A percentile compares a stretch with the other conserved stretches of the same genome.
phyloP scores from a whole-genome alignment of 2,113 vertebrate genomes.

The Benthochromis sp. region DNA sequence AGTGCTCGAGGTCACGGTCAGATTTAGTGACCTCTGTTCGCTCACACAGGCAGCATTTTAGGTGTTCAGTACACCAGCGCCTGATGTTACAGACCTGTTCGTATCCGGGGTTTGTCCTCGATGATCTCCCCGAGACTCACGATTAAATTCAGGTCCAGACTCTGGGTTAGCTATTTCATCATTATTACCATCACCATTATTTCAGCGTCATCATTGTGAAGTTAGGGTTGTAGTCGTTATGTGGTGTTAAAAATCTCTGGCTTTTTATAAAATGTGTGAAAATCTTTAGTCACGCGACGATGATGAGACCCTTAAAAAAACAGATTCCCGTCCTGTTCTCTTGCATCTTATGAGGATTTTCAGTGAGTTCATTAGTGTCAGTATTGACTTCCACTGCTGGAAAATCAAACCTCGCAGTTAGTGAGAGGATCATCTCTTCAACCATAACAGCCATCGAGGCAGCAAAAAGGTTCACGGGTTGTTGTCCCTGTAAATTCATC shows the following conservation, averaged over 20 bases:
- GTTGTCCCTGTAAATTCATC: not conserved
- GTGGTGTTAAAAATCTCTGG: not conserved
- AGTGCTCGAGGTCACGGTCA: not conserved
- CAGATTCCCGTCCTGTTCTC: not conserved
- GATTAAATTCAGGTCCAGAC: not conserved
- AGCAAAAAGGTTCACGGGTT: not conserved
- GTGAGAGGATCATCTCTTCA: not conserved
- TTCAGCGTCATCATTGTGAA: fast-evolving
- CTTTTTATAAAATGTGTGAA: not conserved
- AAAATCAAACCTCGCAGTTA: not conserved
- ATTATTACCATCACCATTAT: not conserved
- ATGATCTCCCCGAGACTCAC: not conserved
- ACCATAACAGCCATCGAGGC: not conserved
- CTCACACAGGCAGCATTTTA: not conserved
- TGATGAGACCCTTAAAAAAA: not conserved
- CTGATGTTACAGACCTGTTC: not conserved
- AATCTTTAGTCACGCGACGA: fast-evolving
- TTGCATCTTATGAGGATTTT: not conserved
- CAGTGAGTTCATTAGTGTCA: not conserved
- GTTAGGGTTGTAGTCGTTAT: fast-evolving
- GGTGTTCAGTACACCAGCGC: fast-evolving
- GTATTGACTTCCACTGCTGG: not conserved
- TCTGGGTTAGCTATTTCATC: not conserved
- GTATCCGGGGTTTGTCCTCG: not conserved
- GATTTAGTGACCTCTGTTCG: fast-evolving